Evolutionary conservation across 2,888 invertebrate genomes (phyloP).

Genomic region (Leucoma salicis): DNA sequence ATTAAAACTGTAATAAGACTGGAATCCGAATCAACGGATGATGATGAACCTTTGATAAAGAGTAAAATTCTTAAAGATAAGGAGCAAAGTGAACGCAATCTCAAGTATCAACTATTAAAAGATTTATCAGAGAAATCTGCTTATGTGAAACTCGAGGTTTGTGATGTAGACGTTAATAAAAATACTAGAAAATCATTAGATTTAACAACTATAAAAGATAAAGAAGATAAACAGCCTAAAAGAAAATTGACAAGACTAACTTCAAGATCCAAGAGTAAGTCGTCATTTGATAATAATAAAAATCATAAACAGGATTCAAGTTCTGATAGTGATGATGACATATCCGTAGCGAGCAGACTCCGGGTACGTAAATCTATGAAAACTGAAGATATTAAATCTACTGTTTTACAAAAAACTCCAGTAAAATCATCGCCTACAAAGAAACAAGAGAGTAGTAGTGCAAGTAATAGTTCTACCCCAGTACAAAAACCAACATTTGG

Average conservation of each 20-base stretch:
- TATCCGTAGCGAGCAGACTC: conserved; percentile 68
- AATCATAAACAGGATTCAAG: conserved; percentile 57
- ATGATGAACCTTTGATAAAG: conserved; percentile 57
- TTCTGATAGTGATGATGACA: conserved; percentile 70
- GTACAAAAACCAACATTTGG: conserved; percentile 84
- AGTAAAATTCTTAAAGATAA: conserved; percentile 71
- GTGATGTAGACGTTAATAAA: conserved; percentile 71
- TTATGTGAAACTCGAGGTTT: conserved; percentile 75
- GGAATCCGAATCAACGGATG: conserved; percentile 69
- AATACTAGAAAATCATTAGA: conserved; percentile 65
- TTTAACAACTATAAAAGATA: conserved; percentile 51
- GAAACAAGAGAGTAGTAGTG: conserved; percentile 58
- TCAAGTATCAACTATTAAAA: conserved; percentile 68
- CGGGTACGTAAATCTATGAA: conserved; percentile 75
- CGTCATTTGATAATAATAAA: conserved; percentile 58
- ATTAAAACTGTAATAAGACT: conserved; percentile 56
- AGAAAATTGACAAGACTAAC: conserved; percentile 50
- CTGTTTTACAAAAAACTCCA: conserved; percentile 49
- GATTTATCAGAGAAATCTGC: conserved; percentile 75
- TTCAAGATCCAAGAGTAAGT: conserved; percentile 56
- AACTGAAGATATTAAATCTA: conserved; percentile 59
- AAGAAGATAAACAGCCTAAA: conserved; percentile 56
- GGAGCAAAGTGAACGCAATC: conserved; percentile 51
- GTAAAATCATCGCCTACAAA: conserved; percentile 58
- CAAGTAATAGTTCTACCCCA: conserved; percentile 60